These are phyloP conservation scores for Drosophila ogumai DNA, from an alignment of 1,140 invertebrate genomes.

Conservation along the genomic window DNA sequence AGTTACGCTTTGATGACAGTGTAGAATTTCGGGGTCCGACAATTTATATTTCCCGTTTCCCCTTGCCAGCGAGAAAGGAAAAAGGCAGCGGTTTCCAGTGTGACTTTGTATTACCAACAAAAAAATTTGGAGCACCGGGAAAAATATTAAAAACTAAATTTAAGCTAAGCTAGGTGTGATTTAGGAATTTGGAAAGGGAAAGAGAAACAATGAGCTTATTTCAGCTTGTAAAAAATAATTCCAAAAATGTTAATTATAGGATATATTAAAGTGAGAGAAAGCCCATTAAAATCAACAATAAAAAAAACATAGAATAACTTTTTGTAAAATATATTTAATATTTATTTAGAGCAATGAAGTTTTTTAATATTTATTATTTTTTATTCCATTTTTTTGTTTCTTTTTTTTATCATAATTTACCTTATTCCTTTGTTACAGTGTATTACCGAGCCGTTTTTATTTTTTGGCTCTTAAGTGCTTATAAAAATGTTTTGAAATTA, in stretches of 20 bases:
- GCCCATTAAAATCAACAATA: too few species aligned
- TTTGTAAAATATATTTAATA: too few species aligned
- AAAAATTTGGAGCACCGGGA: slow-evolving; percentile 33
- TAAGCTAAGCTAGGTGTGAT: not conserved
- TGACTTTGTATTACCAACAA: slow-evolving; percentile 32
- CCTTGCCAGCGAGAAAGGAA: slow-evolving; percentile 35
- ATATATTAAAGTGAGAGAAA: too few species aligned
- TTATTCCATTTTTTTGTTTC: too few species aligned
- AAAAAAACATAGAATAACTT: too few species aligned
- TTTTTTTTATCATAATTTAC: too few species aligned
- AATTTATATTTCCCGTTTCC: slow-evolving; percentile 80
- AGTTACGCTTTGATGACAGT: slow-evolving; percentile 84
- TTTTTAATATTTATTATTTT: too few species aligned
- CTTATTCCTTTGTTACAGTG: slow-evolving; percentile 20
- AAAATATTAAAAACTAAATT: not conserved
- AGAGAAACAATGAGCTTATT: too few species aligned
- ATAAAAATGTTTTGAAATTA: slow-evolving; percentile 73
- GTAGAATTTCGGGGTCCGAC: slow-evolving; percentile 67
- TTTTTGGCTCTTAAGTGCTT: slow-evolving; percentile 66
- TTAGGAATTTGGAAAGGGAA: too few species aligned
- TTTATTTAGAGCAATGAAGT: too few species aligned
- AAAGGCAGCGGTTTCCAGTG: slow-evolving; percentile 9
- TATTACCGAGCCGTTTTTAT: slow-evolving; percentile 34
- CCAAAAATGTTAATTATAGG: too few species aligned
- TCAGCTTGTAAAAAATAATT: too few species aligned